These are phyloP conservation scores for Mesodorylaimus sp. DNA, from an alignment of 2,888 invertebrate species.

Conservation along the genomic window DNA sequence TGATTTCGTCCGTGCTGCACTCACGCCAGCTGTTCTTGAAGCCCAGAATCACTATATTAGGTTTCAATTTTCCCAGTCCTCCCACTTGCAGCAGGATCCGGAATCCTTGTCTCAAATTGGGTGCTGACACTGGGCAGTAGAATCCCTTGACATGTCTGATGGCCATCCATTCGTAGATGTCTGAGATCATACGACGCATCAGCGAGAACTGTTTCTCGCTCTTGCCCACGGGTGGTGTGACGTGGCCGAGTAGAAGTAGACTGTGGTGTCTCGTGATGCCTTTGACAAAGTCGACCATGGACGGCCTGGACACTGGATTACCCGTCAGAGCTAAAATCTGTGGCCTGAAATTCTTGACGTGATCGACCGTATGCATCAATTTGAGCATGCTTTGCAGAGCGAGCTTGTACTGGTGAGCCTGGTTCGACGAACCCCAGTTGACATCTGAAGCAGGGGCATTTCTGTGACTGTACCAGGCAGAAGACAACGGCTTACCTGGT, in stretches of 20 bases:
- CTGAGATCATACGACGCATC: neutral
- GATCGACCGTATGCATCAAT: conserved; percentile 9
- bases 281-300: conserved; percentile 12
- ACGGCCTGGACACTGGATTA: conserved; percentile 8
- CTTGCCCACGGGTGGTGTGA: conserved; percentile 1
- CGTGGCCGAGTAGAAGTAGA: conserved; percentile 10
- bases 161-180: conserved; percentile 49
- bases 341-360: conserved; percentile 12
- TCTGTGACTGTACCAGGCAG: neutral
- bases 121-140: conserved; percentile 38
- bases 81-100: neutral
- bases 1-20: conserved; percentile 4
- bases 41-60: conserved; percentile 11
- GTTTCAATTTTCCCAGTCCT: conserved; percentile 10
- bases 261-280: conserved; percentile 11
- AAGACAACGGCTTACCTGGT: conserved; percentile 65
- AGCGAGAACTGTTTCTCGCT: neutral
- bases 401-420: conserved; percentile 29
- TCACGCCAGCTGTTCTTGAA: conserved; percentile 9
- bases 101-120: conserved; percentile 5
- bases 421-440: conserved; percentile 87
- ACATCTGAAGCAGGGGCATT: too few relatives aligned
- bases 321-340: conserved; percentile 11
- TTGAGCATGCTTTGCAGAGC: conserved; percentile 10
- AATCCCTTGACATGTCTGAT: conserved; percentile 69